Evolutionary conservation across 1,140 invertebrate species (phyloP).

Genomic region (Eulimnadia texana): DNA sequence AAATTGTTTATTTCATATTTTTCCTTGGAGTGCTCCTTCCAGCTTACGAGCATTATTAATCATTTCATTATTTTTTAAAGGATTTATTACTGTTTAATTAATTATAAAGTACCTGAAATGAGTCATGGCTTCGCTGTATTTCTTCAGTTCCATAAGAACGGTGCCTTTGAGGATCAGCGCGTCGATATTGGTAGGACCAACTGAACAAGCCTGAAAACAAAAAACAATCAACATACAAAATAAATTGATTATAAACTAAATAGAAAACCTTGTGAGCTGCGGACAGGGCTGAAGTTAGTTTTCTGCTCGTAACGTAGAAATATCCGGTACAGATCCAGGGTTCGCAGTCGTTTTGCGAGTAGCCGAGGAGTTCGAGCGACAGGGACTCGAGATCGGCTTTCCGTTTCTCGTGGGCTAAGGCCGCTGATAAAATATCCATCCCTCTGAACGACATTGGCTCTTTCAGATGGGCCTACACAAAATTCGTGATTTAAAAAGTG

Average conservation of each 20-base stretch:
- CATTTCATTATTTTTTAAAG: too few species aligned
- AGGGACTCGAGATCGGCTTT: conserved; percentile 34
- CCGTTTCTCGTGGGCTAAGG: conserved; percentile 33
- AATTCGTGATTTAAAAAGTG: conserved; percentile 8
- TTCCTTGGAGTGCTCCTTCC: too few species aligned
- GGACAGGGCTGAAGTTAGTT: conserved; percentile 39
- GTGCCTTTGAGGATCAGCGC: conserved; percentile 52
- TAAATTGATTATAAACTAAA: conserved; percentile 8
- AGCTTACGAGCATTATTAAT: too few species aligned
- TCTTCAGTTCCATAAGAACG: conserved; percentile 52
- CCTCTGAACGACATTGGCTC: conserved; percentile 41
- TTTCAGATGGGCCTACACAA: conserved; percentile 34
- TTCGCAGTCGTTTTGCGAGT: conserved; percentile 35
- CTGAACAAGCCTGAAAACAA: conserved; percentile 30
- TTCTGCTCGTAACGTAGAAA: conserved; percentile 35
- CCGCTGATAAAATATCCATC: conserved; percentile 36
- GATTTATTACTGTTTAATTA: background rate
- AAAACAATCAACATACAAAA: conserved; percentile 11
- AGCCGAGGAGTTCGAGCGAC: conserved; percentile 28
- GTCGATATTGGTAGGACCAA: conserved; percentile 39
- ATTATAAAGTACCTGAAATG: conserved; percentile 37
- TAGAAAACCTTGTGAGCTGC: conserved; percentile 39
- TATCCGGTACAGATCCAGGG: conserved; percentile 49
- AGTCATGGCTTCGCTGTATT: conserved; percentile 48
- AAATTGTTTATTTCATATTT: too few species aligned